These are phyloP conservation scores for Hippocampus comes DNA, from an alignment of 2,113 vertebrate genomes.

Conservation along the genomic window DNA sequence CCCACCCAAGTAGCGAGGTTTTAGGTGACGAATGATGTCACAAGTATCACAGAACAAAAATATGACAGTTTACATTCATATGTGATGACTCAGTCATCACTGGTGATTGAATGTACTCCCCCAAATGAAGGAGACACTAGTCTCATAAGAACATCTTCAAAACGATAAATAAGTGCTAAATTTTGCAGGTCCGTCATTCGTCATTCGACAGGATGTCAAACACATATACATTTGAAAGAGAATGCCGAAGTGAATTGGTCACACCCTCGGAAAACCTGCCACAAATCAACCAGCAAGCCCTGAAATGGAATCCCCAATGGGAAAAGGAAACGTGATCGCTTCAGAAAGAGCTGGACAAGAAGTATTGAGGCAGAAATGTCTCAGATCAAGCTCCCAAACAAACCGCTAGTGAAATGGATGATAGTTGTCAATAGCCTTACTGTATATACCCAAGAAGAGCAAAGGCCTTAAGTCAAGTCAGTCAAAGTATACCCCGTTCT, in stretches of 20 bases:
- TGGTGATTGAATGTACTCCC: constrained; percentile 55
- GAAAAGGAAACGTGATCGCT: neutral
- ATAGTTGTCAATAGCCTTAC: neutral
- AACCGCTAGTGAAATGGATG: neutral
- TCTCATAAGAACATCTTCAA: constrained; percentile 35
- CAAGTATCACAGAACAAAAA: constrained; percentile 4
- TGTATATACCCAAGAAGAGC: neutral
- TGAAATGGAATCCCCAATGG: neutral
- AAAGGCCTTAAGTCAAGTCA: neutral
- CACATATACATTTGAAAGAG: neutral
- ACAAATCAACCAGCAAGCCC: neutral
- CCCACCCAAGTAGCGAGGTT: constrained; percentile 11
- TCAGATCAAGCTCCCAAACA: neutral
- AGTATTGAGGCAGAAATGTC: neutral
- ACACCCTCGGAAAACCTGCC: neutral
- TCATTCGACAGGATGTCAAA: too few relatives aligned
- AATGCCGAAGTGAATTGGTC: neutral
- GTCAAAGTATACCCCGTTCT: neutral
- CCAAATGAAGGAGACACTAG: constrained; percentile 29
- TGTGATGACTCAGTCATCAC: constrained; percentile 48
- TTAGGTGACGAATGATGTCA: neutral
- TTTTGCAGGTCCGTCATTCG: too few relatives aligned
- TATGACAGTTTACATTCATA: constrained; percentile 20
- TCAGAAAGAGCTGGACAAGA: neutral
- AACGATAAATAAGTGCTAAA: neutral